phyloP scores from a whole-genome alignment of 1,140 invertebrate genomes.

The Homarus americanus region DNA sequence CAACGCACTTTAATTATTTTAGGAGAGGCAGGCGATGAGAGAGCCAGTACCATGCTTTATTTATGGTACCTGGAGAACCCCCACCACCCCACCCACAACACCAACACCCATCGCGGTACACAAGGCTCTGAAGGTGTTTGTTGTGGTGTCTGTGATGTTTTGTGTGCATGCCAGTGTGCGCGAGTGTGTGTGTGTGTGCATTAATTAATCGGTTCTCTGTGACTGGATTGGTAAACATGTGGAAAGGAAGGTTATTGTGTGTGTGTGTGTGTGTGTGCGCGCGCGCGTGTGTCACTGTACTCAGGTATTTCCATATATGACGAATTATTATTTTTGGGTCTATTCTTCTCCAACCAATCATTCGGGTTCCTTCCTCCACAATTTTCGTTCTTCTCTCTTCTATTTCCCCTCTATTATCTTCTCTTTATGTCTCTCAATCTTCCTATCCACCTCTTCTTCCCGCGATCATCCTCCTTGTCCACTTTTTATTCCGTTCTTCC shows the following conservation, averaged over 20 bases:
- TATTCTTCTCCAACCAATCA: not conserved
- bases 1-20: conserved; percentile 54
- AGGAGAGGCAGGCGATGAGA: conserved; percentile 42
- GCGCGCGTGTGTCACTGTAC: conserved; percentile 29
- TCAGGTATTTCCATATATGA: not conserved
- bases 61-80: conserved; percentile 48
- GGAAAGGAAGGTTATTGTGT: not conserved
- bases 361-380: no score
- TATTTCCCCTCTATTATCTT: not conserved
- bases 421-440: not conserved
- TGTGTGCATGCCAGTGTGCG: no score
- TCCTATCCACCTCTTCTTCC: not conserved
- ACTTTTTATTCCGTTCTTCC: not conserved
- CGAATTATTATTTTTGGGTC: not conserved
- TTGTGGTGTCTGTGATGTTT: no score
- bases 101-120: not conserved
- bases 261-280: conserved; percentile 19
- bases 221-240: no score
- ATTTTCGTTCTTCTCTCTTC: not conserved
- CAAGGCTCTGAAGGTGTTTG: no score
- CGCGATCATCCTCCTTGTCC: not conserved
- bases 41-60: conserved; percentile 33
- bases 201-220: no score
- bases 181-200: no score
- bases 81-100: not conserved